Evolutionary conservation across 2,888 invertebrate genomes (phyloP).

Genomic region (Rhopalosiphum nymphaeae): DNA sequence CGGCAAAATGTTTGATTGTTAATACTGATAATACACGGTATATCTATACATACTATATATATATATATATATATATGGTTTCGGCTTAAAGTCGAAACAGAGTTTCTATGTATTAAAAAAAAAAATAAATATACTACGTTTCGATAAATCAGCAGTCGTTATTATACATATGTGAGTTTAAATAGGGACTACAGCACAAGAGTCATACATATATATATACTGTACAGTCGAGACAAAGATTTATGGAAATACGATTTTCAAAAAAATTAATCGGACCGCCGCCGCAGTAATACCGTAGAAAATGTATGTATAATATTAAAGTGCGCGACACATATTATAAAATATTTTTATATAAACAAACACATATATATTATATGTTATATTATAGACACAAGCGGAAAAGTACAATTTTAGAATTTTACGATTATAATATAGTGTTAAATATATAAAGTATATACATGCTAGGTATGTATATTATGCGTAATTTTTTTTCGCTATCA

Average conservation of each 20-base stretch:
- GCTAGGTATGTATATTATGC: too few relatives aligned
- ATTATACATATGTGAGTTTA: not conserved
- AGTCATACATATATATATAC: not conserved
- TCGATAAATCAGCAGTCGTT: not conserved
- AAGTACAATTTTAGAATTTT: not conserved
- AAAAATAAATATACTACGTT: not conserved
- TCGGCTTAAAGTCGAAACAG: not conserved
- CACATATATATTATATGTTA: too few relatives aligned
- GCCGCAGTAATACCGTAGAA: not conserved
- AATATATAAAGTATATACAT: not conserved
- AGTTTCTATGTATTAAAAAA: not conserved
- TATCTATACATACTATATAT: not conserved
- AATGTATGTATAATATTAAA: slow-evolving; percentile 9
- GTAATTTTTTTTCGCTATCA: slow-evolving; percentile 36
- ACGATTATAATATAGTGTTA: not conserved
- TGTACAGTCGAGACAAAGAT: slow-evolving; percentile 10
- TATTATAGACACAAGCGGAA: too few relatives aligned
- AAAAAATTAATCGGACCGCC: slow-evolving; percentile 18
- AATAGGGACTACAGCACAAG: not conserved
- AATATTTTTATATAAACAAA: not conserved
- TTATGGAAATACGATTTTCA: not conserved
- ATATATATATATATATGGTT: not conserved
- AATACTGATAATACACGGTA: not conserved
- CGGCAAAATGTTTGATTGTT: not conserved
- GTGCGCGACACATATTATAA: not conserved